Conservation (phyloP, 1,140 invertebrate genomes). For the Neuroterus valhalla region DNA sequence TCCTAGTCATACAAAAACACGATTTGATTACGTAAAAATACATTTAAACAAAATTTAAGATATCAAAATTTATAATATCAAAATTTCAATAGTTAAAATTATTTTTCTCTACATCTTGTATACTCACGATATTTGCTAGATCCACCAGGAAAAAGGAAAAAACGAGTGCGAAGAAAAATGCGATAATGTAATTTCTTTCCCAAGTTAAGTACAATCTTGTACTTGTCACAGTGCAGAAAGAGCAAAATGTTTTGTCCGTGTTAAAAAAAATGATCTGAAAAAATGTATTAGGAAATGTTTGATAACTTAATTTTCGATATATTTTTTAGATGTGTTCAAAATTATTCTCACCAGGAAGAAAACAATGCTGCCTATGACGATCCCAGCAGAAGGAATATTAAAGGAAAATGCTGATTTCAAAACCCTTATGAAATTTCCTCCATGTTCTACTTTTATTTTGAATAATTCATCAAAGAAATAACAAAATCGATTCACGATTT, state of each 20-base stretch:
- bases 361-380: neutral
- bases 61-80: too few species aligned
- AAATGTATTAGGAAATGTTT: neutral
- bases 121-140: too few species aligned
- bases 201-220: too few species aligned
- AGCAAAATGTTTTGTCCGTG: too few species aligned
- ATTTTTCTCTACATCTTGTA: too few species aligned
- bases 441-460: neutral
- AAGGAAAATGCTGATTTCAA: slow-evolving; percentile 29
- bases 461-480: slow-evolving; percentile 33
- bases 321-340: neutral
- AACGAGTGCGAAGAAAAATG: too few species aligned
- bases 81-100: too few species aligned
- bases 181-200: too few species aligned
- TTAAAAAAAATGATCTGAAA: neutral
- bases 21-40: neutral
- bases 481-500: neutral
- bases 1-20: neutral
- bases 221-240: too few species aligned
- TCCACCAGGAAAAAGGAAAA: too few species aligned
- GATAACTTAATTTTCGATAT: neutral
- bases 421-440: slow-evolving; percentile 8
- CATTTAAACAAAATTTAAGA: too few species aligned
- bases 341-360: slow-evolving; percentile 14
- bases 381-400: slow-evolving; percentile 32